A percentile compares a stretch with the other conserved stretches of the same genome.
These are phyloP conservation scores for Drosophila nigricruria DNA, from an alignment of 2,888 invertebrate species.

Conservation along the genomic window DNA sequence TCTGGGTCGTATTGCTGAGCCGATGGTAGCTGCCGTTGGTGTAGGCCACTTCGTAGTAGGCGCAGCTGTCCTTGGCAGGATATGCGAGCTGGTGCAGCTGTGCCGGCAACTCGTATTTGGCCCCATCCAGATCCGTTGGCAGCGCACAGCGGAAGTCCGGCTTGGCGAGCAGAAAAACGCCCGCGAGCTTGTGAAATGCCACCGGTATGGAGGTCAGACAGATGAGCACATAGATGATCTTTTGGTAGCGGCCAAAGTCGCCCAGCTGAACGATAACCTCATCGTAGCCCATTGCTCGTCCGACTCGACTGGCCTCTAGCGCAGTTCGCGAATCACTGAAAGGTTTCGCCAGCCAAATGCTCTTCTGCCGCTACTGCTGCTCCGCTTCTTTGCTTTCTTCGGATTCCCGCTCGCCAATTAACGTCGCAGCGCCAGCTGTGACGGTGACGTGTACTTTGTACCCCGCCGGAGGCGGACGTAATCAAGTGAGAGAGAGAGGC, in stretches of 20 bases:
- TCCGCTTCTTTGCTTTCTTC: slow-evolving; percentile 18
- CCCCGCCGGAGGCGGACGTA: slow-evolving; percentile 4
- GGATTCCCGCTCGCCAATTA: slow-evolving; percentile 6
- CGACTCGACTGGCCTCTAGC: background rate
- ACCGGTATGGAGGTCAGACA: slow-evolving; percentile 90
- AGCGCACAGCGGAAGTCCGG: slow-evolving; percentile 88
- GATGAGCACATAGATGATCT: slow-evolving; percentile 88
- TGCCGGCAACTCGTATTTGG: slow-evolving; percentile 84
- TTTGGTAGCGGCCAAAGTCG: slow-evolving; percentile 90
- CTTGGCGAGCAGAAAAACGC: slow-evolving; percentile 89
- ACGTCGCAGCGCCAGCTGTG: slow-evolving; percentile 10
- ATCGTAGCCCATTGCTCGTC: slow-evolving; percentile 88
- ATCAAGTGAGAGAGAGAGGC: slow-evolving; percentile 4
- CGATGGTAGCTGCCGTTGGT: slow-evolving; percentile 71
- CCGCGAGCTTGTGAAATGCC: slow-evolving; percentile 90
- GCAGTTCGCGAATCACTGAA: slow-evolving; percentile 36
- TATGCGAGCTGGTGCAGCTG: slow-evolving; percentile 86
- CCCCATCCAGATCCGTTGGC: slow-evolving; percentile 86
- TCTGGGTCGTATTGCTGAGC: slow-evolving; percentile 68
- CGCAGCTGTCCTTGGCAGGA: slow-evolving; percentile 87
- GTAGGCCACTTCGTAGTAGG: slow-evolving; percentile 85
- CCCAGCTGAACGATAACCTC: slow-evolving; percentile 89
- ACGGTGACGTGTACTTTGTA: slow-evolving; percentile 51
- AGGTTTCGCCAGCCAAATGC: background rate
- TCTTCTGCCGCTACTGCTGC: background rate